phyloP scores from a whole-genome alignment of 2,113 vertebrate species.

The Strigops habroptila region DNA sequence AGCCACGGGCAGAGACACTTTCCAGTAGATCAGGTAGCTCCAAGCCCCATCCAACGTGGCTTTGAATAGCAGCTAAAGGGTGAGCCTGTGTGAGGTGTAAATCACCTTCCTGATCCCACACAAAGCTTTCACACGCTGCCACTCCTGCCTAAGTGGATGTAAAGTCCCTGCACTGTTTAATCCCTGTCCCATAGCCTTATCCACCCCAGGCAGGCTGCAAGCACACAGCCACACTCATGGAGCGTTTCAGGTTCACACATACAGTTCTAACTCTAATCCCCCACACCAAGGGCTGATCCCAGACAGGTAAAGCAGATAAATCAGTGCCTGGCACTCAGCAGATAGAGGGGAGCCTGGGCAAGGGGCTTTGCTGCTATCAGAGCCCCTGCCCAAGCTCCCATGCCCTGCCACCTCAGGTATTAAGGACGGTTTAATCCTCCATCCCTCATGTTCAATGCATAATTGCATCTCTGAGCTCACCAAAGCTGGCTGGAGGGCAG shows the following conservation, averaged over 20 bases:
- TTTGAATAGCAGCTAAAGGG: not conserved
- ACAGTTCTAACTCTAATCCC: not conserved
- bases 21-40: not conserved
- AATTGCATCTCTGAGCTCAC: not conserved
- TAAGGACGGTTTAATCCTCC: not conserved
- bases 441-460: fast-evolving
- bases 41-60: not conserved
- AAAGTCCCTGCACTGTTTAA: not conserved
- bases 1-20: not conserved
- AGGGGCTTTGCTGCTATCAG: not conserved
- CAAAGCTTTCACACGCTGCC: not conserved
- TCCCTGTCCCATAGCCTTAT: not conserved
- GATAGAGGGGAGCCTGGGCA: not conserved
- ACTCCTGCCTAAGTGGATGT: not conserved
- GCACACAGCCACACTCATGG: not conserved
- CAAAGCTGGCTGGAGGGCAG: not conserved
- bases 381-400: not conserved
- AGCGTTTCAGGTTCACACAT: not conserved
- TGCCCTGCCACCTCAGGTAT: not conserved
- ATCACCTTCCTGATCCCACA: not conserved
- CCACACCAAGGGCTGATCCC: not conserved
- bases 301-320: not conserved
- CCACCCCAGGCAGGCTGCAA: not conserved
- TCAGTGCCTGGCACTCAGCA: not conserved
- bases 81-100: not conserved